A percentile compares a stretch with the other conserved stretches of the same genome.
These are phyloP conservation scores for Lordiphosa stackelbergi DNA, from an alignment of 1,140 invertebrate species.

Conservation along the genomic window DNA sequence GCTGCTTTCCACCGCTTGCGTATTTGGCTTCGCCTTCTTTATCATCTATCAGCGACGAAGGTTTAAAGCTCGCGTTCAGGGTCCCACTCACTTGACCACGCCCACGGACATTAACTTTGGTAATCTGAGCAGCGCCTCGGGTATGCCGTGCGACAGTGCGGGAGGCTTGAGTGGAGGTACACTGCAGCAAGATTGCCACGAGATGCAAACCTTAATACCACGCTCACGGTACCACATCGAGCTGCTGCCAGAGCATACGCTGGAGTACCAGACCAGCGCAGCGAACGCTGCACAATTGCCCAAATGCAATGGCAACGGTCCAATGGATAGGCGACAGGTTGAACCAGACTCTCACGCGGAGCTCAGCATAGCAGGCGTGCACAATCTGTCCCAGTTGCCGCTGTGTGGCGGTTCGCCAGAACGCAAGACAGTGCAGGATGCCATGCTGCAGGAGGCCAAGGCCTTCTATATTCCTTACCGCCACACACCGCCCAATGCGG, in stretches of 20 bases:
- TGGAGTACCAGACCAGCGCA: conserved; percentile 63
- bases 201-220: conserved; percentile 75
- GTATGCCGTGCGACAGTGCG: conserved; percentile 66
- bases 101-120: conserved; percentile 70
- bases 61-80: conserved; percentile 66
- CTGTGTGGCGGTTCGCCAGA: conserved; percentile 54
- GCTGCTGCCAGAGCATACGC: conserved; percentile 50
- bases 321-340: conserved; percentile 22
- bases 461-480: conserved; percentile 70
- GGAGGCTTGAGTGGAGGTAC: conserved; percentile 65
- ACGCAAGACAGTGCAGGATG: conserved; percentile 46
- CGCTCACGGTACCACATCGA: conserved; percentile 64
- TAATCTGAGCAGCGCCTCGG: conserved; percentile 62
- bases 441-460: conserved; percentile 54
- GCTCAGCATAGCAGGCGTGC: conserved; percentile 56
- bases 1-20: conserved; percentile 58
- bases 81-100: conserved; percentile 61
- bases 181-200: conserved; percentile 69
- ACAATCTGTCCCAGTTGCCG: conserved; percentile 67
- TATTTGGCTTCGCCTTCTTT: conserved; percentile 62
- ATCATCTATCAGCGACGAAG: conserved; percentile 65
- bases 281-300: conserved; percentile 43
- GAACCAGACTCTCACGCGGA: conserved; percentile 39
- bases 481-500: conserved; percentile 61
- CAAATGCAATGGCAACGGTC: conserved; percentile 59